Base-by-base conservation (phyloP, 1,140 invertebrate genomes). In the Sesamia nonagrioides region DNA sequence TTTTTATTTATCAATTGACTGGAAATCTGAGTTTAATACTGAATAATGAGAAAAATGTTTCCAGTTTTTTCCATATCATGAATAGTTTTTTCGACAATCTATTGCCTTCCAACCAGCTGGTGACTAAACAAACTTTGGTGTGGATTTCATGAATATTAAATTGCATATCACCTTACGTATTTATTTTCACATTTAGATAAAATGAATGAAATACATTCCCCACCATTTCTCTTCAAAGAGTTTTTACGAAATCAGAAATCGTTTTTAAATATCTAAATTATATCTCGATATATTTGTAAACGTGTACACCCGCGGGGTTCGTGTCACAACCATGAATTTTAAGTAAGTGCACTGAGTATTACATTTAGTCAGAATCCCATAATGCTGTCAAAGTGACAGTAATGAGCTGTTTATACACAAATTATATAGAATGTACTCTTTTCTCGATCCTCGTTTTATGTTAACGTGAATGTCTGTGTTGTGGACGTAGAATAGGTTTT, bases 271-370 rank as follows among this genome's bases (percentile, higher is more conserved):
- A 71, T 71, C 73, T 75, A 42, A 61, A 61, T 75, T 75, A 73
- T 73, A 61, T 18, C 27, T 50, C 42, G 27, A 63, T 60, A 17
- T 75, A 50, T 75, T 58, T 50, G 66, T 69, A 48, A 48, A 17
- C 18, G 42, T 33, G 21, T 61, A n/a, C 37, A 18, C 73, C 73
- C 73, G 73, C 73, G 73, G 73, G n/a, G 56, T 75, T 48, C 45
- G 45, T 50, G 73, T 75, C 73, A 75, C 56, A 75, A 61, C 58
- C n/a, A 75, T 75, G 73, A 75, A 75, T 75, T 63, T 75, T 75
- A 63, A 75, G 15, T 54, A 21, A 45, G 56, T 45, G 52, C 45
- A 35, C 52, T 8, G 4, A 50, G 66, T 45, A 61, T 50, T 37
- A 63, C 73, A 71, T n/a, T 33, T 33, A 56, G 27, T 27, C 42